Conservation (phyloP, 2,797 vertebrate species). For the Poeciliopsis gracilis region DNA sequence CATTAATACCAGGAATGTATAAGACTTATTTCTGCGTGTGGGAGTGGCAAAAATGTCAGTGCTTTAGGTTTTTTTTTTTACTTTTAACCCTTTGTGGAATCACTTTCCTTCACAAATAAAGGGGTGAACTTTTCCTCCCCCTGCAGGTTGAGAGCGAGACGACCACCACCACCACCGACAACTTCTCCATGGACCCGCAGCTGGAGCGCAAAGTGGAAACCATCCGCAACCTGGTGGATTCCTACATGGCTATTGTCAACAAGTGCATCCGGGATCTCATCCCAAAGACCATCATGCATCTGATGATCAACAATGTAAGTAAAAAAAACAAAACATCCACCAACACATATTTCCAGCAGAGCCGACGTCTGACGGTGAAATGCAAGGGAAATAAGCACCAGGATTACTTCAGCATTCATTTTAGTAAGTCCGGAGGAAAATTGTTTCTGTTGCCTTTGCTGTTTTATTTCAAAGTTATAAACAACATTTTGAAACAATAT, state of each 20-base stretch:
- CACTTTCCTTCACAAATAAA: not conserved
- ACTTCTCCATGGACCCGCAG: constrained; percentile 98
- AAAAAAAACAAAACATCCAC: constrained; percentile 53
- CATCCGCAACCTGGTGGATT: constrained; percentile 96
- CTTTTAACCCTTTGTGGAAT: not conserved
- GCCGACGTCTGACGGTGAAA: not conserved
- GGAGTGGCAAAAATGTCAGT: not conserved
- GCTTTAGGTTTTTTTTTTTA: not conserved
- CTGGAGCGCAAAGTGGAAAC: constrained; percentile 98
- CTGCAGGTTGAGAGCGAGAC: constrained; percentile 89
- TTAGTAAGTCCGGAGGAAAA: not conserved
- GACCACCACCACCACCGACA: constrained; percentile 85
- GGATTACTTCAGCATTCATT: not conserved
- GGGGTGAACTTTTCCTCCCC: not conserved
- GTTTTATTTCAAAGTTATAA: not conserved
- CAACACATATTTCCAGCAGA: not conserved
- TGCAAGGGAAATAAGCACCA: not conserved
- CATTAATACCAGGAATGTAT: not conserved
- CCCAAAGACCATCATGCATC: constrained; percentile 99
- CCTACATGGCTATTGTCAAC: constrained; percentile 98
- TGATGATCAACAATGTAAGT: constrained; percentile 92
- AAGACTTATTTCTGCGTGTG: not conserved
- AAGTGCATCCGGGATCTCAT: constrained; percentile 97
- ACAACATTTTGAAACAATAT: not conserved
- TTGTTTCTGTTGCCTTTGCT: not conserved